These are phyloP conservation scores for Chascanopsetta lugubris DNA, from an alignment of 2,113 vertebrate species.

Conservation along the genomic window DNA sequence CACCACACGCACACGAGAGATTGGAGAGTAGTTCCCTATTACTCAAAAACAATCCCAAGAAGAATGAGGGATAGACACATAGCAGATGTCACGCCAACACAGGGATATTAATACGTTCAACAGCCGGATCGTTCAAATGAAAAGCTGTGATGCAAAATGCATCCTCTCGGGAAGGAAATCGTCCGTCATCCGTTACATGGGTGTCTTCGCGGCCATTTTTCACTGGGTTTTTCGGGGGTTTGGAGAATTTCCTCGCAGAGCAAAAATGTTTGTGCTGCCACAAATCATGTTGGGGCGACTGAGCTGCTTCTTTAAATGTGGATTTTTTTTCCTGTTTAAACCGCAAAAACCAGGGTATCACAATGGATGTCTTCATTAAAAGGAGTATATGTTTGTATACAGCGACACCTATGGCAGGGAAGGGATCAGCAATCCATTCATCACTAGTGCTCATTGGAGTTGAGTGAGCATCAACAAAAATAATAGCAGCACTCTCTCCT, in stretches of 20 bases:
- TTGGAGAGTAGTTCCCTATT: too few species aligned
- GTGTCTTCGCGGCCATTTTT: slow-evolving; percentile 14
- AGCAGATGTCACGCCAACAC: slow-evolving; percentile 26
- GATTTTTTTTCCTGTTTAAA: neutral
- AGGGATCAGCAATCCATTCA: too few species aligned
- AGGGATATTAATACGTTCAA: slow-evolving; percentile 27
- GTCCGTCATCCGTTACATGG: slow-evolving; percentile 26
- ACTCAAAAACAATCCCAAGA: too few species aligned
- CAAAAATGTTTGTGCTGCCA: neutral
- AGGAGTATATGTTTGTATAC: too few species aligned
- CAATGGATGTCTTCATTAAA: neutral
- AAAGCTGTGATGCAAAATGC: slow-evolving; percentile 8
- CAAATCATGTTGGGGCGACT: neutral
- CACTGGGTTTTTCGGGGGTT: slow-evolving; percentile 2
- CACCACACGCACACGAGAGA: too few species aligned
- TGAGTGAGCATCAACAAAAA: too few species aligned
- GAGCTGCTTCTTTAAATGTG: neutral
- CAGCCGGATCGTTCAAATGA: slow-evolving; percentile 16
- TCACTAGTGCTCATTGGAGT: too few species aligned
- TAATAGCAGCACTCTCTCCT: too few species aligned
- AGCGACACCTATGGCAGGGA: too few species aligned
- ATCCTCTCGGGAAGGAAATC: slow-evolving; percentile 19
- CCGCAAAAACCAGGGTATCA: neutral
- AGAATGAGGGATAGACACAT: slow-evolving; percentile 16
- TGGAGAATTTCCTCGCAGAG: neutral